A percentile compares a stretch with the other conserved stretches of the same genome.
Conservation (phyloP, 1,140 invertebrate species). For the Brachystomella parvula region DNA sequence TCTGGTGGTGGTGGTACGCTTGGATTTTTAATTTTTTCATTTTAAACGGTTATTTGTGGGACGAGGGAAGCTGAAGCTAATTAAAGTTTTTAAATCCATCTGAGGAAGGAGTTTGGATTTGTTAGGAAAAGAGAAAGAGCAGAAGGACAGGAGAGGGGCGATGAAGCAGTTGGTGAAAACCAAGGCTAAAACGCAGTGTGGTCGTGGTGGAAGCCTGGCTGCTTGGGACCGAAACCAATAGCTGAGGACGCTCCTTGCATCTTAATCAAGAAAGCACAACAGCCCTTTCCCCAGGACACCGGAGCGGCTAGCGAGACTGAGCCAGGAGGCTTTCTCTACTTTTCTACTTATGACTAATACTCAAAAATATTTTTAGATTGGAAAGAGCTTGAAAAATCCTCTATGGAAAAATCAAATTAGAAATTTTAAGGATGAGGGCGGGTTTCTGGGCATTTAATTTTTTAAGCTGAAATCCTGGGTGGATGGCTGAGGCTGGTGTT, state of each 20-base stretch:
- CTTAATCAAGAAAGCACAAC: constrained; percentile 6
- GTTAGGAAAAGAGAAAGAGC: neutral
- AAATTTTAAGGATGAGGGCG: no score
- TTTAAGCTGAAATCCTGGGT: no score
- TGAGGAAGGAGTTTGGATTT: neutral
- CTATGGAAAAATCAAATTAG: no score
- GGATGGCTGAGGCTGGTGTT: no score
- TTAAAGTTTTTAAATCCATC: neutral
- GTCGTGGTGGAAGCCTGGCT: neutral
- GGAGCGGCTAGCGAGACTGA: constrained; percentile 16
- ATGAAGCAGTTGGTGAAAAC: constrained; percentile 14
- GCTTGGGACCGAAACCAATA: constrained; percentile 7
- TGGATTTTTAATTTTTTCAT: neutral
- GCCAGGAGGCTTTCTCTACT: no score
- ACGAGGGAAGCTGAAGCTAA: neutral
- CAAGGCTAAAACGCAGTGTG: no score
- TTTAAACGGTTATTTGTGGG: constrained; percentile 1
- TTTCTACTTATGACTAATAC: no score
- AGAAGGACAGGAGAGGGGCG: constrained; percentile 1
- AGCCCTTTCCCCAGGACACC: constrained; percentile 8
- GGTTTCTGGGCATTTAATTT: no score
- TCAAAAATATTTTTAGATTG: no score
- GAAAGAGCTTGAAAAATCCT: no score
- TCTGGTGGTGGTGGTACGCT: neutral
- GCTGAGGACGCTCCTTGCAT: constrained; percentile 13